Evolutionary conservation across 2,113 vertebrate genomes (phyloP), one percentile per base, ranked within the genome.

Genomic region (Corvus cornix): DNA sequence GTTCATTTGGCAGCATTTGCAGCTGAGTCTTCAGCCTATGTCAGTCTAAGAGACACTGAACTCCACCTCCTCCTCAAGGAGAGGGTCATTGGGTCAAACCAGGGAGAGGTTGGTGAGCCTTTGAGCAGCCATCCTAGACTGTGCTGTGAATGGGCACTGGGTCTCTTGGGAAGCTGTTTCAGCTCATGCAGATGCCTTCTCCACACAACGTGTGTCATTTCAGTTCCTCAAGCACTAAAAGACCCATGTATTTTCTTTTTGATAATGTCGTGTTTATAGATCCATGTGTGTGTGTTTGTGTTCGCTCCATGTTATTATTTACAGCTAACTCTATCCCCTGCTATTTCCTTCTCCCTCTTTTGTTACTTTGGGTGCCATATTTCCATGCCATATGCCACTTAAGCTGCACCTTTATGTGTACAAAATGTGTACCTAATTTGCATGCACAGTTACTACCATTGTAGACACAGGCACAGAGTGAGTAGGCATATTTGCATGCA

Each of bases 401-500:
- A 85, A 94, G 95, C 83, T 96, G 92, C 86, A 96, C 95, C 96
- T 97, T 96, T 96, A 92, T 96, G 93, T 96, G 96, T 97, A 96
- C 90, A 96, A 96, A 96, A 92, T 84, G 96, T 96, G 93, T 94
- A 89, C 66, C 88, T 94, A 78, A 97, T 97, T 94, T 96, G 95
- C 96, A 96, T 96, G 95, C 93, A 96, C 88, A 96, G 95, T 96
- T 97, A 92, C 96, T 93, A 92, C 96, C 93, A 94, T 94, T 96
- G 93, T 95, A 96, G 96, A 97, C 90, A 95, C 56, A 96, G 90
- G 93, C 96, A 84, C 1, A 16, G 66, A 97, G 95, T 86, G 92
- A 97, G 96, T 82, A 94, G 90, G 93, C 86, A 95, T 93, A 96
- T 97, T 97, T 96, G 96, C 96, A 97, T 96, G 93, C 95, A 96